Percentiles rank a stretch among this genome's conserved stretches.
Conservation (phyloP, 2,797 vertebrate genomes). For the Peromyscus attwateri region DNA sequence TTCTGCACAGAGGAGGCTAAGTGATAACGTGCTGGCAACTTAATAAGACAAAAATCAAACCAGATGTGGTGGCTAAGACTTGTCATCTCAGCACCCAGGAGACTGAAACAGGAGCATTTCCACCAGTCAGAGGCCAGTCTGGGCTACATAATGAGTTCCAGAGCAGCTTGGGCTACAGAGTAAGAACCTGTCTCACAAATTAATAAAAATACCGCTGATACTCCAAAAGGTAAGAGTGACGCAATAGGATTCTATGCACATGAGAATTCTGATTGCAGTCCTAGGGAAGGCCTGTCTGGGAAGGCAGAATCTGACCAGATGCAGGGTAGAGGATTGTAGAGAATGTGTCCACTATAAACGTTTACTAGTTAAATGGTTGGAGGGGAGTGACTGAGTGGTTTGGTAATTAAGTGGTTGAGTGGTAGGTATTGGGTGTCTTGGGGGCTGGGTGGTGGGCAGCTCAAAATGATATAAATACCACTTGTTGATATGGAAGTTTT, state of each 20-base stretch:
- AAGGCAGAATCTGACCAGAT: not conserved
- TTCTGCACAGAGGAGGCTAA: not conserved
- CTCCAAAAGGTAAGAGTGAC: not conserved
- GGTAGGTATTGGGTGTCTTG: not conserved
- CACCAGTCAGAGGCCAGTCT: not conserved
- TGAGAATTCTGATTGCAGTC: not conserved
- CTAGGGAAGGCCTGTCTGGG: not conserved
- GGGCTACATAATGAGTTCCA: not conserved
- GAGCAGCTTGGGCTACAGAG: not conserved
- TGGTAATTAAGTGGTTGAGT: not conserved
- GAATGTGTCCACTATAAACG: not conserved
- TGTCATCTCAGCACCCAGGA: not conserved
- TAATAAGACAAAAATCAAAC: not conserved
- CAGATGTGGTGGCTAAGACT: no score
- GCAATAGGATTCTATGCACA: no score
- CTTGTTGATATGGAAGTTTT: not conserved
- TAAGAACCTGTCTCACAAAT: not conserved
- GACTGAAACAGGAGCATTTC: not conserved
- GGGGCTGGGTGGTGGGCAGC: not conserved
- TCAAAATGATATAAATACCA: not conserved
- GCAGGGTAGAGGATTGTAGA: not conserved
- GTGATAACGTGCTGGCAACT: not conserved
- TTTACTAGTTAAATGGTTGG: not conserved
- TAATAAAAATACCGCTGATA: not conserved
- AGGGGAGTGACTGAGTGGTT: not conserved